These are phyloP conservation scores for Lepidurus arcticus DNA, from an alignment of 1,140 invertebrate genomes.

Conservation along the genomic window DNA sequence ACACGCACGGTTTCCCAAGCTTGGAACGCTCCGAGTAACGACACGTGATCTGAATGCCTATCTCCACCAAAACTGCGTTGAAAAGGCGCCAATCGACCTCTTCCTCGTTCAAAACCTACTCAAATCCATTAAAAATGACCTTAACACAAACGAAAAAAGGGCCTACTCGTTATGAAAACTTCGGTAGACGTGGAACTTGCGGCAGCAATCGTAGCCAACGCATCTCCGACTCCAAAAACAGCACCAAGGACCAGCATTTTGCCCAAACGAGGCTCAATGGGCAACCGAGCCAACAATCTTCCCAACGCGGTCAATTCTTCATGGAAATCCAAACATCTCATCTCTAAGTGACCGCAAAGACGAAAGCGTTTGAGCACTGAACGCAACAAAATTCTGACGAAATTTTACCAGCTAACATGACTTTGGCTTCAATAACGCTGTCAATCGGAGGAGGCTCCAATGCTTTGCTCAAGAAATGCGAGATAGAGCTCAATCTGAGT, in stretches of 20 bases:
- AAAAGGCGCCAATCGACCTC: conserved; percentile 59
- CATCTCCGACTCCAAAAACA: conserved; percentile 79
- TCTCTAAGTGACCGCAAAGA: conserved; percentile 53
- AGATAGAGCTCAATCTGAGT: conserved; percentile 78
- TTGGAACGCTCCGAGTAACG: conserved; percentile 86
- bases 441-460: conserved; percentile 84
- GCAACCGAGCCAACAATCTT: conserved; percentile 82
- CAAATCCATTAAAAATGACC: conserved; percentile 29
- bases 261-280: conserved; percentile 84
- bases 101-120: conserved; percentile 44
- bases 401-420: conserved; percentile 42
- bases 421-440: conserved; percentile 48
- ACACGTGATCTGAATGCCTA: conserved; percentile 88
- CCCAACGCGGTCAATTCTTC: conserved; percentile 86
- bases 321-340: conserved; percentile 77
- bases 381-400: background rate
- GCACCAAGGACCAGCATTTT: conserved; percentile 91
- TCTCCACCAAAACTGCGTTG: conserved; percentile 78
- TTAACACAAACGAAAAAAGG: background rate
- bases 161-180: conserved; percentile 65
- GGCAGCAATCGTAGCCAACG: conserved; percentile 86
- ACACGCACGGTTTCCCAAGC: conserved; percentile 72
- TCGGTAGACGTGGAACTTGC: conserved; percentile 88
- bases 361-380: conserved; percentile 37
- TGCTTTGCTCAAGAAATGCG: conserved; percentile 87